Evolutionary conservation across 2,797 vertebrate genomes (phyloP), one percentile per base, ranked within the genome.

Genomic region (Thalassophryne amazonica): DNA sequence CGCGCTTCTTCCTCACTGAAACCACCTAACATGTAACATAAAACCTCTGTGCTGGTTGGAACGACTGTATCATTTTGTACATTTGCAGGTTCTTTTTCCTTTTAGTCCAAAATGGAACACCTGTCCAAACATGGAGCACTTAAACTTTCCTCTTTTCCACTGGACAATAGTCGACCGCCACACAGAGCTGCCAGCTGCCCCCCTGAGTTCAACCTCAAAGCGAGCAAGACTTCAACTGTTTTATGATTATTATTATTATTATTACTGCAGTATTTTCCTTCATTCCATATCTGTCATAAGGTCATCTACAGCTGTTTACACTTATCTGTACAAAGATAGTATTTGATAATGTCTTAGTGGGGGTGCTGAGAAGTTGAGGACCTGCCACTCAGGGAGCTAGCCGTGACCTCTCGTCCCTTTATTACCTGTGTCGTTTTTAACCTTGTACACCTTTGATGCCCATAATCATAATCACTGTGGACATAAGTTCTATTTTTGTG

Each of bases 401-500:
- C 89, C 87, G 87, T 83, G 74, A 81, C 79, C 81, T 87, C 73
- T 76, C 50, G 79, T 81, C 75, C 80, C 78, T 83, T 83, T 77
- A 70, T 83, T 60, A 58, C 77, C 81, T 64, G 82, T 86, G 80
- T 87, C 60, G 38, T 88, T 80, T 77, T 80, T 85, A 87, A 80
- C 83, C 83, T 86, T 69, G 74, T 80, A 77, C 86, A 80, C 66
- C 66, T 85, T 87, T 88, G 83, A 87, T 86, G 89, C 78, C 80
- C 79, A 62, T 86, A 91, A 88, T 89, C 90, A 90, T 91, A 80
- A 90, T 89, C 91, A 91, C 92, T 92, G 89, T 93, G 92, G 92
- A 88, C 74, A 82, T 89, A 84, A 88, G 70, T 72, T 89, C 78
- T 85, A 84, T 88, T 93, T 89, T 92, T 91, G 93, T 94, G 91